Conservation (phyloP, 2,113 vertebrate genomes). For the Mungos mungo region DNA sequence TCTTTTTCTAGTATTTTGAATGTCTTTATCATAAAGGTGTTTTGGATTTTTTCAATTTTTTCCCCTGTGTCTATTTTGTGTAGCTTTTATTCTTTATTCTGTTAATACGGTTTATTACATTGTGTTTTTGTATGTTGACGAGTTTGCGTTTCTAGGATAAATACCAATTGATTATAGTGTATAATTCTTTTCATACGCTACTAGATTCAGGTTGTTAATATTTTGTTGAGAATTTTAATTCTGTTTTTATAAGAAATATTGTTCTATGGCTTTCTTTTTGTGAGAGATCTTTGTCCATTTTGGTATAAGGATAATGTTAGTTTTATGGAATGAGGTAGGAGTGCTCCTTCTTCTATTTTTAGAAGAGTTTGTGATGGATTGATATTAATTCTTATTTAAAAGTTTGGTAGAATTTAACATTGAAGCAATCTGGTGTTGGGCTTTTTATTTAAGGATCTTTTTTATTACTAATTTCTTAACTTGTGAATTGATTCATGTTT, state of each 20-base stretch:
- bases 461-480: background rate
- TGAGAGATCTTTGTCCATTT: background rate
- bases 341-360: background rate
- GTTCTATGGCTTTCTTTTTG: background rate
- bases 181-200: background rate
- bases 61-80: background rate
- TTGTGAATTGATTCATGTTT: background rate
- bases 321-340: background rate
- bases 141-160: background rate
- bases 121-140: background rate
- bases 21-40: background rate
- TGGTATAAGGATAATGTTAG: background rate
- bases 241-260: background rate
- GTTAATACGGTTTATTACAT: background rate
- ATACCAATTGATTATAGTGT: background rate
- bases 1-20: background rate
- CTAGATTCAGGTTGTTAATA: background rate
- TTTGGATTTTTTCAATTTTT: background rate
- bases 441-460: background rate
- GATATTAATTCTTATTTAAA: background rate
- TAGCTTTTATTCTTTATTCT: background rate
- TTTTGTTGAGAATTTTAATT: background rate
- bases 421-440: background rate
- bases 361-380: background rate
- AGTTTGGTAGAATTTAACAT: background rate